These are phyloP conservation scores for Melozone crissalis DNA, from an alignment of 2,113 vertebrate genomes.

Conservation along the genomic window DNA sequence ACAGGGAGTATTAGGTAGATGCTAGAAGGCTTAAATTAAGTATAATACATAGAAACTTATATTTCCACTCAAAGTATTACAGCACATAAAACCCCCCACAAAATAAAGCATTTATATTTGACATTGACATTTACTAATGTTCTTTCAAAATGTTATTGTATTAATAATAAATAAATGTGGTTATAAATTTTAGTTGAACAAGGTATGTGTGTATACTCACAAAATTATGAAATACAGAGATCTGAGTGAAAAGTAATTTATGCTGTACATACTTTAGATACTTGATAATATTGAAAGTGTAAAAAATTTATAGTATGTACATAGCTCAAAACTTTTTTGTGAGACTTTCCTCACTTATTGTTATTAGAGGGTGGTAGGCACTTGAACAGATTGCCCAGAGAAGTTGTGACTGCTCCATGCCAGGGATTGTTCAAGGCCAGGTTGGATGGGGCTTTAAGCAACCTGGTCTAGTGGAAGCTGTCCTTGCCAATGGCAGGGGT, in stretches of 20 bases:
- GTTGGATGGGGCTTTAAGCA: not conserved
- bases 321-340: not conserved
- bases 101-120: not conserved
- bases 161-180: not conserved
- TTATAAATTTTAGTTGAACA: not conserved
- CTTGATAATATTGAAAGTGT: not conserved
- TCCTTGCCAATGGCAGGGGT: not conserved
- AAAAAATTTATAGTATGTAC: not conserved
- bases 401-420: not conserved
- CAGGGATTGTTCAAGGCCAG: not conserved
- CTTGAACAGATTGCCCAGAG: not conserved
- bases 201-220: not conserved
- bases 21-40: not conserved
- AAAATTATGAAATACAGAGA: not conserved
- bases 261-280: not conserved
- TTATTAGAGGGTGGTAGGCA: not conserved
- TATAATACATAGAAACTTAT: not conserved
- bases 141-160: not conserved
- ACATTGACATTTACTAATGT: not conserved
- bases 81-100: not conserved
- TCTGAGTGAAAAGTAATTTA: not conserved
- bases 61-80: not conserved
- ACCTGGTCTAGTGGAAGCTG: not conserved
- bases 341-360: not conserved
- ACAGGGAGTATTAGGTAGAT: not conserved